Percentiles rank a stretch among this genome's conserved stretches.
Evolutionary conservation across 2,113 vertebrate genomes (phyloP).

Genomic region (Oncorhynchus mykiss): DNA sequence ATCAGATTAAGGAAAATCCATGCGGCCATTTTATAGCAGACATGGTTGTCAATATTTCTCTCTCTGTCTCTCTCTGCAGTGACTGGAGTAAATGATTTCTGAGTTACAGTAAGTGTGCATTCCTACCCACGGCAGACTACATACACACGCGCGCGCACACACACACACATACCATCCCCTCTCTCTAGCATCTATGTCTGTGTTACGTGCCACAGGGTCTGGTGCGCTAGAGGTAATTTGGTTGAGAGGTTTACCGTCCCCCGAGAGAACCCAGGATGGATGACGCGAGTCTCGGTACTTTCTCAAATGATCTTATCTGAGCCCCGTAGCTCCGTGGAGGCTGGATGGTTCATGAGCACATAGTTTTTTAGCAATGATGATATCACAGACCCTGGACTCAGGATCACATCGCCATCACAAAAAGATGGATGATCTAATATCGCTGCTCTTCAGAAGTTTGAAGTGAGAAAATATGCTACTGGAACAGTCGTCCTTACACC

Average conservation of each 20-base stretch:
- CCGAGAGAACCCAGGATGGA: not conserved
- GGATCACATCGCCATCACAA: not conserved
- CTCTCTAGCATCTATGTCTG: not conserved
- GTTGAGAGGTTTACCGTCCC: not conserved
- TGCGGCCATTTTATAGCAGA: not conserved
- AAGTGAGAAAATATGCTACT: not conserved
- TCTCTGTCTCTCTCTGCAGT: conserved; percentile 1
- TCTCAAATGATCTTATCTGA: conserved; percentile 1
- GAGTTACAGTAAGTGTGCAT: not conserved
- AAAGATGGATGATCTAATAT: not conserved
- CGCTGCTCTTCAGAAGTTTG: not conserved
- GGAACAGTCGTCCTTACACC: too few relatives aligned
- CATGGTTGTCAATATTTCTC: conserved; percentile 13
- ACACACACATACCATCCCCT: too few relatives aligned
- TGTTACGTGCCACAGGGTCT: not conserved
- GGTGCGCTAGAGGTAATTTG: conserved; percentile 4
- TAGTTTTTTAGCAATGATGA: not conserved
- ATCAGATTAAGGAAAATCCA: not conserved
- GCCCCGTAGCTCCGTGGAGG: not conserved
- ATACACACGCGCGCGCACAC: too few relatives aligned
- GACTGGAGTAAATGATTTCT: too few relatives aligned
- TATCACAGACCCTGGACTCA: not conserved
- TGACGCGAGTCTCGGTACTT: not conserved
- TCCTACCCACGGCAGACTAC: not conserved
- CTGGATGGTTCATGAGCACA: not conserved